Conservation (phyloP, 2,113 vertebrate species). For the Marmota flaviventris region DNA sequence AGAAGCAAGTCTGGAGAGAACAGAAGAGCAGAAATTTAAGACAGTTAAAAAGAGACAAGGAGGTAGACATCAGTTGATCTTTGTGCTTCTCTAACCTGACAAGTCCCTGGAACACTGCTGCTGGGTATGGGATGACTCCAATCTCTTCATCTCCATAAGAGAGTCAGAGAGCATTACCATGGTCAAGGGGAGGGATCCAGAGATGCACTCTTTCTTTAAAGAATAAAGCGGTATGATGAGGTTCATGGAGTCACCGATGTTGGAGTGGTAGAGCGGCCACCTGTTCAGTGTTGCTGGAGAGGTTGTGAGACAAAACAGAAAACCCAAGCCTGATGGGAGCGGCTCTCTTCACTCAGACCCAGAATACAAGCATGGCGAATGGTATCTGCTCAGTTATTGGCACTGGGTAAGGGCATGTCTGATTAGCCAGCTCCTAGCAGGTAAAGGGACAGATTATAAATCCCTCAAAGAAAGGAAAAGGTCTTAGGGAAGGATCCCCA, state of each 20-base stretch:
- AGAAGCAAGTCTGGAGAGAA: background rate
- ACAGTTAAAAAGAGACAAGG: background rate
- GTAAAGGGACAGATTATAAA: background rate
- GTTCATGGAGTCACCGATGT: background rate
- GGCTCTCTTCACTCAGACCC: background rate
- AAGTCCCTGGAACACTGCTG: background rate
- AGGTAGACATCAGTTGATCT: background rate
- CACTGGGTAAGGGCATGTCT: background rate
- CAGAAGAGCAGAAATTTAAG: background rate
- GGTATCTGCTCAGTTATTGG: background rate
- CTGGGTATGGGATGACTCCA: background rate
- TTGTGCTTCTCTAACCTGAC: background rate
- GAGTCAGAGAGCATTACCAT: background rate
- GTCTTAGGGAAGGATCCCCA: background rate
- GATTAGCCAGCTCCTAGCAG: background rate
- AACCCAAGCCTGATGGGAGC: background rate
- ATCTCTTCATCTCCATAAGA: background rate
- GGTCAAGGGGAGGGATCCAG: background rate
- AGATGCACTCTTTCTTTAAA: background rate
- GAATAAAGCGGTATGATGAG: background rate
- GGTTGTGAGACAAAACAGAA: background rate
- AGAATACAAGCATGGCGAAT: background rate
- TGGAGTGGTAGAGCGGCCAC: too few relatives aligned
- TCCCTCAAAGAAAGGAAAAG: background rate
- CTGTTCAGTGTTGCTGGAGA: background rate